A percentile compares a stretch with the other conserved stretches of the same genome.
Evolutionary conservation across 92 coral and sea anemone species (phyloP).

Genomic region (Epizoanthus ramosus): DNA sequence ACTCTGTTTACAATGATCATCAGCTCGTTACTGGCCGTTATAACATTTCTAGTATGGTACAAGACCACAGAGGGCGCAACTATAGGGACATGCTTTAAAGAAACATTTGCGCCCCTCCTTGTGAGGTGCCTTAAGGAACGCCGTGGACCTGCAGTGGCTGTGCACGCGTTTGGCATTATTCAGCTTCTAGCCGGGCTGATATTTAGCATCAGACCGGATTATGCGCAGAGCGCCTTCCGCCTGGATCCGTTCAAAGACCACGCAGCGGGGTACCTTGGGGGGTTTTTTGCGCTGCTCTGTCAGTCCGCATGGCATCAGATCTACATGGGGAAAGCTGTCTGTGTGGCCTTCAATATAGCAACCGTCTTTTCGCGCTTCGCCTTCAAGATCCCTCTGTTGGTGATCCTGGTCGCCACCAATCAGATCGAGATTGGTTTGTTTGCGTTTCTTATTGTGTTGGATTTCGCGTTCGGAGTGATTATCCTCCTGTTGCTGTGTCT

Average conservation of each 20-base stretch:
- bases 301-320: conserved; percentile 46
- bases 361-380: conserved; percentile 39
- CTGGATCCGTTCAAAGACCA: conserved; percentile 44
- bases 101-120: conserved; percentile 34
- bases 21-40: conserved; percentile 35
- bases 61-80: conserved; percentile 42
- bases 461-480: conserved; percentile 31
- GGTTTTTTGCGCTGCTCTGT: conserved; percentile 27
- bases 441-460: conserved; percentile 37
- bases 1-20: conserved; percentile 24
- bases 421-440: conserved; percentile 46
- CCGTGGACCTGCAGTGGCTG: conserved; percentile 43
- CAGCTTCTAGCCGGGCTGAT: conserved; percentile 36
- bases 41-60: conserved; percentile 44
- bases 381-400: conserved; percentile 43
- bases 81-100: conserved; percentile 25
- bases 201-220: conserved; percentile 39
- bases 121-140: conserved; percentile 37
- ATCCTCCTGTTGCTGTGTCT: conserved; percentile 41
- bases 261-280: conserved; percentile 43
- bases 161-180: conserved; percentile 44
- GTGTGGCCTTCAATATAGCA: conserved; percentile 49
- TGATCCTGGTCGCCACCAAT: conserved; percentile 37
- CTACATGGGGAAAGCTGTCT: conserved; percentile 48
- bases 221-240: conserved; percentile 27